These are phyloP conservation scores for Zootoca vivipara DNA, from an alignment of 2,113 vertebrate species.

Conservation along the genomic window DNA sequence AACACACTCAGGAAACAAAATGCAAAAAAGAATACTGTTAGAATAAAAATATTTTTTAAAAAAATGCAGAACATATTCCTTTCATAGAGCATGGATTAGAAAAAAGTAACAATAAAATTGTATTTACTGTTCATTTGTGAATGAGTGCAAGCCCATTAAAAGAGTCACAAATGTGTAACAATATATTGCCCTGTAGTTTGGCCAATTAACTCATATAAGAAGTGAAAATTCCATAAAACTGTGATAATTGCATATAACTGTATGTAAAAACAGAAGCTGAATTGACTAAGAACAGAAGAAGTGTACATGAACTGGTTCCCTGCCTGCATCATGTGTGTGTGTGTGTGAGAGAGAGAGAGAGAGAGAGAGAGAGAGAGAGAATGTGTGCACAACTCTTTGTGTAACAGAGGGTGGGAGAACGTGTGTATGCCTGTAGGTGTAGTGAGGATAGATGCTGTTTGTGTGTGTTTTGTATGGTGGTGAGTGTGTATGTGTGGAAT, in stretches of 20 bases:
- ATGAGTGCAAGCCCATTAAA: neutral
- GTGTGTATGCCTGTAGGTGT: neutral
- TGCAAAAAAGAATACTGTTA: constrained; percentile 38
- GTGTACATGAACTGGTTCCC: neutral
- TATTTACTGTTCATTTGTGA: neutral
- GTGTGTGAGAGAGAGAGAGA: too few species aligned
- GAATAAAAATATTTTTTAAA: constrained; percentile 49
- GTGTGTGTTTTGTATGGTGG: too few species aligned
- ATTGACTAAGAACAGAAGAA: constrained; percentile 9
- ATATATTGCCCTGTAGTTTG: neutral
- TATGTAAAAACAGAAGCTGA: neutral
- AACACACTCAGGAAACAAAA: constrained; percentile 37
- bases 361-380: too few species aligned
- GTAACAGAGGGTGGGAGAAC: too few species aligned
- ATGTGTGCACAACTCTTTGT: too few species aligned
- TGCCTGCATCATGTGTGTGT: neutral
- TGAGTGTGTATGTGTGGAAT: too few species aligned
- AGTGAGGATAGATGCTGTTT: neutral
- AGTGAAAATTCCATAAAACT: constrained; percentile 33
- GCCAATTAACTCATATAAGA: neutral
- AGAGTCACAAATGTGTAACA: neutral
- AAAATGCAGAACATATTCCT: neutral
- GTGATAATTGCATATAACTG: neutral
- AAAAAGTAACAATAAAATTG: constrained; percentile 5
- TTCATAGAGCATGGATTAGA: constrained; percentile 27